Conservation (phyloP, 2,113 vertebrate genomes). For the Sinocyclocheilus grahami region DNA sequence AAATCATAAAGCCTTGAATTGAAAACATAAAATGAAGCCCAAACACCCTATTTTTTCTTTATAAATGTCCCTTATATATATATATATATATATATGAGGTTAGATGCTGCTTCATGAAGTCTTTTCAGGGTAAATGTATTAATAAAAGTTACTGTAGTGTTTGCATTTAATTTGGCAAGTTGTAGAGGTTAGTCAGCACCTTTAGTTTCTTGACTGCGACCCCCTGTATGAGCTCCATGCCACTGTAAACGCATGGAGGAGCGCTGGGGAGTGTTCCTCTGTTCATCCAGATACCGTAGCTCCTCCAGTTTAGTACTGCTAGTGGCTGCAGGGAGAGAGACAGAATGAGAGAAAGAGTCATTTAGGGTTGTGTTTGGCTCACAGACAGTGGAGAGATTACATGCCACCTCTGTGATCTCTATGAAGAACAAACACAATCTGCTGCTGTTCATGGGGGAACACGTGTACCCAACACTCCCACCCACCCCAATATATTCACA, state of each 20-base stretch:
- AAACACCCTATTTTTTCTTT: too few species aligned
- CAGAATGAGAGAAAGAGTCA: background rate
- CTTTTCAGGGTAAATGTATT: background rate
- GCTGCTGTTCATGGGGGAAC: conserved; percentile 30
- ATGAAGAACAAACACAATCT: conserved; percentile 37
- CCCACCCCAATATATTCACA: background rate
- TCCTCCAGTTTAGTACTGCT: too few species aligned
- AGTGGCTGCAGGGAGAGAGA: too few species aligned
- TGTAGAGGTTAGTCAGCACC: conserved; percentile 67
- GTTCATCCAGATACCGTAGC: too few species aligned
- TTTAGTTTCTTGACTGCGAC: conserved; percentile 84
- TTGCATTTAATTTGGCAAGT: background rate
- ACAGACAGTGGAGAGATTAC: conserved; percentile 14
- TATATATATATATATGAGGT: too few species aligned
- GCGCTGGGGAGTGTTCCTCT: too few species aligned
- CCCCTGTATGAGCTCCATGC: conserved; percentile 80
- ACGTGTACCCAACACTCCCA: conserved; percentile 7
- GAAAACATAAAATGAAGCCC: too few species aligned
- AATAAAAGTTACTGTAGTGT: background rate
- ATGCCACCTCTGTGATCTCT: conserved; percentile 35
- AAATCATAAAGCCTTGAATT: too few species aligned
- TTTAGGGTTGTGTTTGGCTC: conserved; percentile 16
- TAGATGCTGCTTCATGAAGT: too few species aligned
- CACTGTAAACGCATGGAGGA: conserved; percentile 89
- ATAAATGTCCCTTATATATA: too few species aligned